phyloP scores from a whole-genome alignment of 2,797 vertebrate species.

The Threskiornis aethiopicus region DNA sequence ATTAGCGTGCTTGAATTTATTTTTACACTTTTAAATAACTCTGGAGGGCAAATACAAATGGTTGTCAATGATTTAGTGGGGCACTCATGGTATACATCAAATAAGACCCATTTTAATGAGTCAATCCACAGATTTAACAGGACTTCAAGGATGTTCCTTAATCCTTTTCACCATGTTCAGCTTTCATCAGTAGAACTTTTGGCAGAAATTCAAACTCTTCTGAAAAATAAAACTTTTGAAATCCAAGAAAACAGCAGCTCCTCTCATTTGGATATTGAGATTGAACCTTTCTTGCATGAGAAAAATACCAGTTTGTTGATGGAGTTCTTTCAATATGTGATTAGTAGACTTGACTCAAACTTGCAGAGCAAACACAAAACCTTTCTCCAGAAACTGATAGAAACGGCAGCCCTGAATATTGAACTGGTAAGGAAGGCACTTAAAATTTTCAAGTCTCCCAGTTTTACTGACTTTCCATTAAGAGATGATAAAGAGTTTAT shows the following conservation, averaged over 20 bases:
- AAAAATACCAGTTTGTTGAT: not conserved
- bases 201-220: slow-evolving; percentile 46
- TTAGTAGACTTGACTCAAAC: slow-evolving; percentile 1
- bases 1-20: slow-evolving; percentile 23
- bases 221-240: not conserved
- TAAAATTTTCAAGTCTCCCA: not conserved
- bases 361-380: not conserved
- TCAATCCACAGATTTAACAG: not conserved
- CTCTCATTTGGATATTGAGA: not conserved
- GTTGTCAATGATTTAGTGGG: not conserved
- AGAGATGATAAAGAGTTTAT: not conserved
- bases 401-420: not conserved
- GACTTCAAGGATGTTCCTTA: not conserved
- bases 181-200: not conserved
- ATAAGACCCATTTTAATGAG: slow-evolving; percentile 23
- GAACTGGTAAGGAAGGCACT: slow-evolving; percentile 29
- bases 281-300: not conserved
- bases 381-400: not conserved
- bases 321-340: not conserved
- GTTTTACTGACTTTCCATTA: not conserved
- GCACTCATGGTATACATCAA: not conserved
- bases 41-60: not conserved
- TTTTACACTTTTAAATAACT: slow-evolving; percentile 54
- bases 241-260: not conserved
- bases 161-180: not conserved